Evolutionary conservation across 2,888 invertebrate species (phyloP), one percentile per base, ranked within the genome.

Genomic region (Hemaris fuciformis): DNA sequence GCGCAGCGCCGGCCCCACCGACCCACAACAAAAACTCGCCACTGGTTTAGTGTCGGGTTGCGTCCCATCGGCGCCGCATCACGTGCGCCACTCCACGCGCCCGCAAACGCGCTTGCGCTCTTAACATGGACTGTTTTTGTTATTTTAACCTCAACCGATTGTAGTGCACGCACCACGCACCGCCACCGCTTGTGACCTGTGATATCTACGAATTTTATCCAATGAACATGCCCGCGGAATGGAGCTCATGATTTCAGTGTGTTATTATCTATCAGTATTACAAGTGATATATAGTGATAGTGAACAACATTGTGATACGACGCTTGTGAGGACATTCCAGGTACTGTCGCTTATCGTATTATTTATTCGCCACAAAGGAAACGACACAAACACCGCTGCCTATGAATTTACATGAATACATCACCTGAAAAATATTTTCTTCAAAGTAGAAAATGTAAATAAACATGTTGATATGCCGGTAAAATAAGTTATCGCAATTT

Each of bases 21-120:
- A 87, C 81, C 87, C 87, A 86, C 86, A 89, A 91, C 92, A 93
- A 92, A 93, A 92, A 92, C 88, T 89, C 85, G 87, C 87, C 87
- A 90, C 89, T 85, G 85, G 89, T 88, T 93, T 90, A 93, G 93
- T 93, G 87, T 92, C 91, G 93, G 92, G 92, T 91, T 84, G 93
- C 91, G 91, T 92, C 92, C 93, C 92, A 91, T 83, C 85, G 88
- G 81, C 88, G 90, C 83, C 85, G 90, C 89, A 89, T 88, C 92
- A 87, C 86, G 89, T 88, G 80, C 74, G 80, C 88, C 81, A 80
- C 77, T 75, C 73, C 72, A 75, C 75, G 71, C 71, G 68, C 72
- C 73, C 73, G 74, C 73, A 72, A 78, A 80, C 85, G 87, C 89
- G 89, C 88, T 81, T 84, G 90, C 91, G 90, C 91, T 85, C 75